Percentiles rank a stretch among this genome's conserved stretches.
Evolutionary conservation across 2,888 invertebrate genomes (phyloP).

Genomic region (Parascotia fuliginaria): DNA sequence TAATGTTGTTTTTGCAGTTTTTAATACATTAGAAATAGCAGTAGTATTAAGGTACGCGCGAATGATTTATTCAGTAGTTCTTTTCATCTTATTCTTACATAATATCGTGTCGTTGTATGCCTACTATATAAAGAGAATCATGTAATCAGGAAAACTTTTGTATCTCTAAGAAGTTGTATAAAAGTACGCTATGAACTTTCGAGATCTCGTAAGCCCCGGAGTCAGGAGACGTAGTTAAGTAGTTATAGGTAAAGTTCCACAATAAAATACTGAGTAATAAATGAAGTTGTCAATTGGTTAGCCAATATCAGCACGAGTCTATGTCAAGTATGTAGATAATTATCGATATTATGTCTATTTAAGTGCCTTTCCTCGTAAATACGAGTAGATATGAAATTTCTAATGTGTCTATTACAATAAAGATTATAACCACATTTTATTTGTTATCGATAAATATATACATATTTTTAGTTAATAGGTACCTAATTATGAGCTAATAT

Average conservation of each 20-base stretch:
- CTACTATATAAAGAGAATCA: background rate
- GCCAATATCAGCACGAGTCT: constrained; percentile 9
- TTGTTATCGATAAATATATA: no score
- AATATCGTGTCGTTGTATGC: no score
- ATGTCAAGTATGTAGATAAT: background rate
- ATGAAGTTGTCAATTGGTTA: constrained; percentile 23
- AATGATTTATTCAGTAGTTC: no score
- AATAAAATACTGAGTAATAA: constrained; percentile 35
- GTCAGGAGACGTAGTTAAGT: constrained; percentile 33
- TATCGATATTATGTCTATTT: constrained; percentile 8
- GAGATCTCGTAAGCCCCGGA: constrained; percentile 41
- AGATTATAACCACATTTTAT: background rate
- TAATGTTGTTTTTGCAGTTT: no score
- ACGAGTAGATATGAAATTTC: background rate
- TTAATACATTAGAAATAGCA: no score
- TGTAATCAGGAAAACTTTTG: constrained; percentile 38
- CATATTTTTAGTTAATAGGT: no score
- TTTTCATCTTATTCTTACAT: no score
- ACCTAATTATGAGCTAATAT: no score
- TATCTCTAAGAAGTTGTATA: constrained; percentile 30
- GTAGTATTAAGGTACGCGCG: no score
- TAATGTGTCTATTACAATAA: background rate
- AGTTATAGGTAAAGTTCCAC: constrained; percentile 42
- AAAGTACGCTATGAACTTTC: constrained; percentile 38
- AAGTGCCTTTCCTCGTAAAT: background rate